These are phyloP conservation scores for Trichonephila clavipes DNA, from an alignment of 1,140 invertebrate species.

Conservation along the genomic window DNA sequence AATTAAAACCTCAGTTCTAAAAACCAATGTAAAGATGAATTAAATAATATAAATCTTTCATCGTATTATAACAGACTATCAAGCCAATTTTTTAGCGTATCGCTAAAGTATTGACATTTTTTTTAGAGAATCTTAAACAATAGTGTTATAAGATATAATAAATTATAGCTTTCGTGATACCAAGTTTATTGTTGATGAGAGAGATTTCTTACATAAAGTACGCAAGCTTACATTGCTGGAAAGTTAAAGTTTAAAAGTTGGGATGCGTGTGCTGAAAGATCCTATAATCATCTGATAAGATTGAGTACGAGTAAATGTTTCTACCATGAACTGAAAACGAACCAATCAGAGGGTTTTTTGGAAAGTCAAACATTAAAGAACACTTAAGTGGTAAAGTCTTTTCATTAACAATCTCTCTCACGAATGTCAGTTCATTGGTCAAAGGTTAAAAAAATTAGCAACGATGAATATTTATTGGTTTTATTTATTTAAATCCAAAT, in stretches of 20 bases:
- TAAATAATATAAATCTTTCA: too few species aligned
- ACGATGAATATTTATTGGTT: slow-evolving; percentile 18
- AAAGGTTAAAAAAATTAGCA: slow-evolving; percentile 16
- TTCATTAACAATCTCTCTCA: slow-evolving; percentile 20
- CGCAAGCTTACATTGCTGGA: neutral
- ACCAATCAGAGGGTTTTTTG: slow-evolving; percentile 28
- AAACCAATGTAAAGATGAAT: too few species aligned
- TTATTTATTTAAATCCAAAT: slow-evolving; percentile 12
- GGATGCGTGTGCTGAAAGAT: slow-evolving; percentile 6
- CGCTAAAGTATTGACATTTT: neutral
- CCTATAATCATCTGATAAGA: slow-evolving; percentile 57
- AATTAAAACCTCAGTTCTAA: too few species aligned
- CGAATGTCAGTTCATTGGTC: slow-evolving; percentile 17
- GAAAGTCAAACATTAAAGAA: neutral
- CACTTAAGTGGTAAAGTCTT: neutral
- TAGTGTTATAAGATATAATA: neutral
- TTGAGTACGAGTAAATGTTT: slow-evolving; percentile 9
- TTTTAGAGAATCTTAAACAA: neutral
- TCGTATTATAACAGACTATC: too few species aligned
- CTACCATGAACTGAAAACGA: slow-evolving; percentile 14
- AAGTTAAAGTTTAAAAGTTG: neutral
- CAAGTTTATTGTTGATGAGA: neutral
- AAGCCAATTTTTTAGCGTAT: neutral
- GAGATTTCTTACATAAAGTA: neutral
- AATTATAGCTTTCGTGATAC: neutral